A percentile compares a stretch with the other conserved stretches of the same genome.
phyloP scores from a whole-genome alignment of 2,113 vertebrate genomes.

The Calypte anna region DNA sequence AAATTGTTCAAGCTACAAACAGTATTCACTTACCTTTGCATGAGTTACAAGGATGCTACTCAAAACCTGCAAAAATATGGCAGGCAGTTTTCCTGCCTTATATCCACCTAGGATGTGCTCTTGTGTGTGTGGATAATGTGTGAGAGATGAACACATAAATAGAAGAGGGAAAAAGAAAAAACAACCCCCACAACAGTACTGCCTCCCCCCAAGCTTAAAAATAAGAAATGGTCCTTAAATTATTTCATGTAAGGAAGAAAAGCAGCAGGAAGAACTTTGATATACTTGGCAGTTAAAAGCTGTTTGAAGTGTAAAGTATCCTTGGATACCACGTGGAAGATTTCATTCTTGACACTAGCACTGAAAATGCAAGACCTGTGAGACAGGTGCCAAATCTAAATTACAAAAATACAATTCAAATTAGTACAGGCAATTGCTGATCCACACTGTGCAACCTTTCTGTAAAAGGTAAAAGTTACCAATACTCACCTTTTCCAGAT shows the following conservation, averaged over 20 bases:
- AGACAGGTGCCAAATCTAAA: slow-evolving; percentile 35
- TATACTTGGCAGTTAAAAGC: slow-evolving; percentile 42
- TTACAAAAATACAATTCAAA: slow-evolving; percentile 40
- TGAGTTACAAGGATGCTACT: slow-evolving; percentile 45
- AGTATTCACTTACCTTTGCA: slow-evolving; percentile 65
- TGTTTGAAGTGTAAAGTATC: slow-evolving; percentile 26
- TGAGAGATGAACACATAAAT: not conserved
- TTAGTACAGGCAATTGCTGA: slow-evolving; percentile 28
- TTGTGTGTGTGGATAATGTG: slow-evolving; percentile 33
- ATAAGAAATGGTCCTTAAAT: slow-evolving; percentile 19
- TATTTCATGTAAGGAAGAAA: slow-evolving; percentile 16
- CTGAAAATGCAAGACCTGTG: slow-evolving; percentile 59
- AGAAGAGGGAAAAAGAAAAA: not conserved
- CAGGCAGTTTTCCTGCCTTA: slow-evolving; percentile 29
- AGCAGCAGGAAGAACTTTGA: slow-evolving; percentile 15
- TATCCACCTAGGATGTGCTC: not conserved
- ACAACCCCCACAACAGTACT: not conserved
- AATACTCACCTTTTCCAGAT: slow-evolving; percentile 55
- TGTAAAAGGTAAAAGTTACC: not conserved
- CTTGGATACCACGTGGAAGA: slow-evolving; percentile 2
- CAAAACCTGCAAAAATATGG: slow-evolving; percentile 64
- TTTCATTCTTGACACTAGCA: slow-evolving; percentile 42
- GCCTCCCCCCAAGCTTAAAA: not conserved
- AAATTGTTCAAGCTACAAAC: slow-evolving; percentile 29
- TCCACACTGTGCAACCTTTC: not conserved